These are phyloP conservation scores for Periophthalmus magnuspinnatus DNA, from an alignment of 2,797 vertebrate genomes.

Conservation along the genomic window DNA sequence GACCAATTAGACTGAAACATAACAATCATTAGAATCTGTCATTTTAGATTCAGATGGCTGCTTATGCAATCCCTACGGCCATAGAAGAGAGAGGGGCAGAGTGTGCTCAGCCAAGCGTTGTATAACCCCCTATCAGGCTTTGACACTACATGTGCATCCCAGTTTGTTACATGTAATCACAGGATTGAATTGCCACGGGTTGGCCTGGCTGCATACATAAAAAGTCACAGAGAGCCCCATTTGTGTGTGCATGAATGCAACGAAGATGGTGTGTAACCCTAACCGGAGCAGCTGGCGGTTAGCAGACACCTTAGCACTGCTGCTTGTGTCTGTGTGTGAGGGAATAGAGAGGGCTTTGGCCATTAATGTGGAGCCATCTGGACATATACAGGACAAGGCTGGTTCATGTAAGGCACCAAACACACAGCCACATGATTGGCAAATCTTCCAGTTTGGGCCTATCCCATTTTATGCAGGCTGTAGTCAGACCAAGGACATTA, in stretches of 20 bases:
- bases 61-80: constrained; percentile 54
- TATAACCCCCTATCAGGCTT: constrained; percentile 45
- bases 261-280: constrained; percentile 53
- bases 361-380: constrained; percentile 14
- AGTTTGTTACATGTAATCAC: constrained; percentile 40
- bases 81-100: constrained; percentile 16
- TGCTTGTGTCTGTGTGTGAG: constrained; percentile 16
- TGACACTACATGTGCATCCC: constrained; percentile 38
- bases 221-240: constrained; percentile 10
- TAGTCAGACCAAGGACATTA: not conserved
- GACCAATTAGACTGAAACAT: constrained; percentile 35
- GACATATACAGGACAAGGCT: constrained; percentile 10
- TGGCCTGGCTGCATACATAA: constrained; percentile 39
- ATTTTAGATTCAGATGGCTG: constrained; percentile 56
- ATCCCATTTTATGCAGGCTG: not conserved
- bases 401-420: constrained; percentile 6
- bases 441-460: not conserved
- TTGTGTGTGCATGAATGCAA: constrained; percentile 30
- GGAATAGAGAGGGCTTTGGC: constrained; percentile 12
- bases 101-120: constrained; percentile 40
- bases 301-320: constrained; percentile 55
- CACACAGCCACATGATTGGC: constrained; percentile 6
- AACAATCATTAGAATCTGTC: constrained; percentile 43
- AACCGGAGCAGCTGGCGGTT: constrained; percentile 61
- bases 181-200: constrained; percentile 19